Conservation (phyloP, 2,113 vertebrate genomes). For the Plecturocebus donacophilus region DNA sequence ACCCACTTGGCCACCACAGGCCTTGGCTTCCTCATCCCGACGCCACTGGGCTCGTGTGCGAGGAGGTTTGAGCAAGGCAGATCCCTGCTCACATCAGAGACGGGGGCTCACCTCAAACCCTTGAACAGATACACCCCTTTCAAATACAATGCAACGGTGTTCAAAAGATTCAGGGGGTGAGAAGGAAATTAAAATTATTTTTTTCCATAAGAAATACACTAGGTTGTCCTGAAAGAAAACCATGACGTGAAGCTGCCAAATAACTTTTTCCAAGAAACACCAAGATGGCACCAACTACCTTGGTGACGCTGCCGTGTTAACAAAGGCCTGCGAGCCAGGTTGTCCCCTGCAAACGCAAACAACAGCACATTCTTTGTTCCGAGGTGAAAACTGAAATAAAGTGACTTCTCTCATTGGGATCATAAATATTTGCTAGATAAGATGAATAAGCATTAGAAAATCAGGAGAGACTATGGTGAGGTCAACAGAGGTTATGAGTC, state of each 20-base stretch:
- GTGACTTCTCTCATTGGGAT: not conserved
- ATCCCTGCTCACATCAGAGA: fast-evolving
- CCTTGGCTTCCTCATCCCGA: fast-evolving
- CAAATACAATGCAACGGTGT: fast-evolving
- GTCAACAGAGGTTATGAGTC: not conserved
- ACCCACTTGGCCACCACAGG: not conserved
- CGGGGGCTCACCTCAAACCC: fast-evolving
- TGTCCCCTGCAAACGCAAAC: not conserved
- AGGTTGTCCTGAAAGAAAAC: not conserved
- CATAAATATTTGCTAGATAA: not conserved
- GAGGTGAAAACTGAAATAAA: not conserved
- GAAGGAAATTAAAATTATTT: not conserved
- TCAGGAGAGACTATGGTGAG: fast-evolving
- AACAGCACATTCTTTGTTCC: not conserved
- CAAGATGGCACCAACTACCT: not conserved
- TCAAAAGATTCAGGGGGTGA: not conserved
- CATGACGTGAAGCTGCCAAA: not conserved
- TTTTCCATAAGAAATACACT: not conserved
- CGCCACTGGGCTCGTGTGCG: fast-evolving
- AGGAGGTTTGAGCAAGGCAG: too few species aligned
- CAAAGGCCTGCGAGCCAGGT: not conserved
- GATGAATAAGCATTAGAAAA: too few species aligned
- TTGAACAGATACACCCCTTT: fast-evolving
- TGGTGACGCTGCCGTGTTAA: too few species aligned
- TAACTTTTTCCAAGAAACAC: not conserved